Evolutionary conservation across 2,797 vertebrate genomes (phyloP).

Genomic region (Tokudaia muenninki): DNA sequence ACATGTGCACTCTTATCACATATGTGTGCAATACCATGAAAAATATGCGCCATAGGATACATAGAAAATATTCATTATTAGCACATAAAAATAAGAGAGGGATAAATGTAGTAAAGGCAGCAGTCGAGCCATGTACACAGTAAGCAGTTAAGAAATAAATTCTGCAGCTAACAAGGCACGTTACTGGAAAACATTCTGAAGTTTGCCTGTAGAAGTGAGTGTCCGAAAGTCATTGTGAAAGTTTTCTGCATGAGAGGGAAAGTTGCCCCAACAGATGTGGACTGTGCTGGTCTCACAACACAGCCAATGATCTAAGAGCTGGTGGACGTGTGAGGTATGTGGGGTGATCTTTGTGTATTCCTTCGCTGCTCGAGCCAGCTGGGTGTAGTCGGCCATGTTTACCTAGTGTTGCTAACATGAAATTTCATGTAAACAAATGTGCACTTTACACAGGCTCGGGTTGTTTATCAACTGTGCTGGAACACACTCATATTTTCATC

Average conservation of each 20-base stretch:
- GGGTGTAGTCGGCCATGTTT: slow-evolving; percentile 5
- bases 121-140: not conserved
- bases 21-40: not conserved
- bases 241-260: not conserved
- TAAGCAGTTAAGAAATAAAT: slow-evolving; percentile 10
- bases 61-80: not conserved
- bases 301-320: not conserved
- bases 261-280: not conserved
- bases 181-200: not conserved
- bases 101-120: not conserved
- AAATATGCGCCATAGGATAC: not conserved
- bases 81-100: not conserved
- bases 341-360: not conserved
- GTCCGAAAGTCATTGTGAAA: not conserved
- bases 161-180: not conserved
- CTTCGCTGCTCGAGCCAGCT: not conserved
- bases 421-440: not conserved
- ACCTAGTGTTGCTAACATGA: not conserved
- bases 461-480: not conserved
- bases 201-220: not conserved
- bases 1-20: not conserved
- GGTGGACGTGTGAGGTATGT: not conserved
- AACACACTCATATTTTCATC: slow-evolving; percentile 46
- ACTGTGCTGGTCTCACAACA: not conserved
- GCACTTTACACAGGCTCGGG: not conserved